phyloP scores from a whole-genome alignment of 2,113 vertebrate species.

The Oreochromis aureus region DNA sequence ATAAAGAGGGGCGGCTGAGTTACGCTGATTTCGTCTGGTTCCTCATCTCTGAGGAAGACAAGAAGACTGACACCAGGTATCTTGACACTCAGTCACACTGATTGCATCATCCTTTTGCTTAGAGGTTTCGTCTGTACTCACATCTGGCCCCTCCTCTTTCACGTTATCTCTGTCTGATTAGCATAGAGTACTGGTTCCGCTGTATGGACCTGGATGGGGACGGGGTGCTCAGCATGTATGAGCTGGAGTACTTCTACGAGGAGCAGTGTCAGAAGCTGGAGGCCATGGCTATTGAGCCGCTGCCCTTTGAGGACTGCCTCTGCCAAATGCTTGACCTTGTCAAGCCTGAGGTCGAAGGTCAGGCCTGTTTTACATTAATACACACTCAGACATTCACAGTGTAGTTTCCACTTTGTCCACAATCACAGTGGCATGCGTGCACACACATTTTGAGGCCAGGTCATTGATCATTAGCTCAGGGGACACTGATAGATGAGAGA shows the following conservation, averaged over 20 bases:
- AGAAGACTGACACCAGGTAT: conserved; percentile 89
- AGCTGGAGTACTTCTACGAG: conserved; percentile 92
- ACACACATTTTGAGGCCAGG: neutral
- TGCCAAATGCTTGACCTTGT: conserved; percentile 97
- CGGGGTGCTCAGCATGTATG: conserved; percentile 89
- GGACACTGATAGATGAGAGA: neutral
- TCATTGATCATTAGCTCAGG: conserved; percentile 9
- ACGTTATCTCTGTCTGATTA: conserved; percentile 40
- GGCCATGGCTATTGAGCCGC: conserved; percentile 85
- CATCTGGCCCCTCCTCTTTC: neutral
- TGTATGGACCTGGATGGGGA: conserved; percentile 97
- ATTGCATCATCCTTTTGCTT: neutral
- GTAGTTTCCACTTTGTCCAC: neutral
- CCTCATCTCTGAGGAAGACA: conserved; percentile 95
- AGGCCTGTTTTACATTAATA: conserved; percentile 3
- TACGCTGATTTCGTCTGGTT: conserved; percentile 97
- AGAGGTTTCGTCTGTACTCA: neutral
- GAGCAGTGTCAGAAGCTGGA: conserved; percentile 90
- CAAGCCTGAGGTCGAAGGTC: conserved; percentile 82
- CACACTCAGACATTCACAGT: neutral
- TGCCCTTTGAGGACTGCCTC: conserved; percentile 92
- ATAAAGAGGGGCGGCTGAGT: conserved; percentile 81
- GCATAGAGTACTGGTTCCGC: conserved; percentile 98
- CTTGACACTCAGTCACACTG: neutral
- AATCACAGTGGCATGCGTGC: neutral